Percentiles rank a stretch among this genome's conserved stretches.
phyloP scores from a whole-genome alignment of 2,113 vertebrate species.

The Pholis gunnellus region DNA sequence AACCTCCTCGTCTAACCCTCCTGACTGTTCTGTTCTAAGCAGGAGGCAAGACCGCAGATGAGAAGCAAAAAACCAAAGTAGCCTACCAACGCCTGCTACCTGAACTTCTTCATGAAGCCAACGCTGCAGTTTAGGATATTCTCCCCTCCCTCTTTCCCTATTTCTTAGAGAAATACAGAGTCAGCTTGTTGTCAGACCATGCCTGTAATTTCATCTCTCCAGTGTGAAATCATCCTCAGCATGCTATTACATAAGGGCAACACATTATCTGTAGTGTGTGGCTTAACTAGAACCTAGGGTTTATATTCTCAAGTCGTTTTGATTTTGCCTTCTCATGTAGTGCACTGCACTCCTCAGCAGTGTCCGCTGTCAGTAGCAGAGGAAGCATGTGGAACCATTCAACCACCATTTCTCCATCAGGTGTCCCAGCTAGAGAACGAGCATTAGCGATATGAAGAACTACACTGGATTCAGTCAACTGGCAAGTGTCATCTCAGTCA shows the following conservation, averaged over 20 bases:
- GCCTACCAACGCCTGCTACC: slow-evolving; percentile 67
- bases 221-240: slow-evolving; percentile 32
- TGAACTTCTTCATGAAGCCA: slow-evolving; percentile 61
- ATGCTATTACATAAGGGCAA: slow-evolving; percentile 25
- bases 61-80: slow-evolving; percentile 69
- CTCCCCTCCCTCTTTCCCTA: slow-evolving; percentile 8
- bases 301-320: background rate
- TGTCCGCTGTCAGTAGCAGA: slow-evolving; percentile 16
- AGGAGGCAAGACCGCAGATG: slow-evolving; percentile 56
- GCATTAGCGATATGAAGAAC: slow-evolving; percentile 26
- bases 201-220: slow-evolving; percentile 22
- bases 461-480: slow-evolving; percentile 20
- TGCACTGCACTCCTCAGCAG: background rate
- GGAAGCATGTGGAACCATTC: slow-evolving; percentile 1
- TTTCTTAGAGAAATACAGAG: slow-evolving; percentile 45
- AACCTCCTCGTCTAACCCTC: slow-evolving; percentile 31
- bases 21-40: slow-evolving; percentile 50
- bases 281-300: slow-evolving; percentile 8
- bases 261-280: slow-evolving; percentile 1
- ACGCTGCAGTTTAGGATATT: slow-evolving; percentile 44
- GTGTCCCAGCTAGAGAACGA: slow-evolving; percentile 40
- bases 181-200: slow-evolving; percentile 40
- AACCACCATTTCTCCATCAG: background rate
- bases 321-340: background rate
- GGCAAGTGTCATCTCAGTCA: background rate